Base-by-base conservation (phyloP, 2,797 vertebrate genomes). In the Hoplostethus mediterraneus region DNA sequence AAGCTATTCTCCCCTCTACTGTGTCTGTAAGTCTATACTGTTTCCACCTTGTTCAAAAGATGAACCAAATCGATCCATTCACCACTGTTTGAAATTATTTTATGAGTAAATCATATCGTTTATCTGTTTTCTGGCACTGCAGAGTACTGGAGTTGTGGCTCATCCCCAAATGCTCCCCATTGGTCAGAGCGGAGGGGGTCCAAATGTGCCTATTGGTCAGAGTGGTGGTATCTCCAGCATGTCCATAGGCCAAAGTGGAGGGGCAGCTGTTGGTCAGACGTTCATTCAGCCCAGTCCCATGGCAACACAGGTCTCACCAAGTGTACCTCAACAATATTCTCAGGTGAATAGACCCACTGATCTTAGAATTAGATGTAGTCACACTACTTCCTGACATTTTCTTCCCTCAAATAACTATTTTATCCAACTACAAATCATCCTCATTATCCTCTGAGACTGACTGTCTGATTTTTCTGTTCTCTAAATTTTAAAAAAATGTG, bases 251-350 rank as follows among this genome's bases (percentile, higher is more conserved):
- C 92, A 94, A 75, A 93, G 91, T 80, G 89, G 88, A 86, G 93
- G 87, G 36, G 87, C 80, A 51, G 77, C 90, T 65, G 82, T 76
- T 83, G 90, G 84, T 79, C 89, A 95, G 87, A 87, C 84, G n/a
- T 89, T 94, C 89, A 88, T 94, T 89, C 94, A 94, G 75, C 90
- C 93, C 68, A 85, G 75, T 71, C 72, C 90, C 73, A 82, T 95
- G 87, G 93, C 94, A 87, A 84, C 93, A 51, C 95, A 95, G 86
- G 85, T 94, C 82, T 94, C 93, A 44, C 89, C 91, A 86, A 87
- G 90, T 90, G 83, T 92, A 80, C 84, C 92, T 66, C 94, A 94
- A 83, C 94, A 94, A 63, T 90, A 91, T 86, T 88, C 95, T 86
- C 93, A 94, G 90, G 92, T 95, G 86, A 96, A 91, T 90, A 75